Evolutionary conservation across 1,140 invertebrate genomes (phyloP), one percentile per base, ranked within the genome.

Genomic region (Leptoteleia sp.): DNA sequence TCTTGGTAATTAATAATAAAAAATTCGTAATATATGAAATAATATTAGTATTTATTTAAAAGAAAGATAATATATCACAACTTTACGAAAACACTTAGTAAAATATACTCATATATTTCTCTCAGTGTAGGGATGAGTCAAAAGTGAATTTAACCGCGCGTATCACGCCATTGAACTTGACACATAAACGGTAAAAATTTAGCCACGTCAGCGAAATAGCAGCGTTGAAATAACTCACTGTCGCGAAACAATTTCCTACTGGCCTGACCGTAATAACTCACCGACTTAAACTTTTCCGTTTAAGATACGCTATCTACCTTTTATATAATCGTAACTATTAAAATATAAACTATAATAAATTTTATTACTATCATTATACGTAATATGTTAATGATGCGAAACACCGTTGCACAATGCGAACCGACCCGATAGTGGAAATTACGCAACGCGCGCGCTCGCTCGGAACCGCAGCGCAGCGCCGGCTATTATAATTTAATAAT

Each of bases 301-400:
- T 64, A 55, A 61, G 48, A 62, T 47, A 72, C 11, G 0, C 7
- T 59, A 57, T 65, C 59, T 33, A 7, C 4, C 11, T 3, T 65
- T 73, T 73, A 65, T 50, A 42, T 73, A 73, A 73, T 64, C 70
- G 48, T 57, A 54, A 73, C 48, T 25, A 64, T 57, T 73, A 38
- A 73, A 64, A 57, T 64, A 35, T 62, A 38, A 45, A 55, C 22
- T 47, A 55, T 47, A 72, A 62, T 55, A 45, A 52, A 54, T 72
- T 62, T 54, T 72, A 62, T 72, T 62, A 13, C 47, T 62, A 72
- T 62, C 48, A 62, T 72, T 72, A 55, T 31, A 54, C 31, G 54
- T 55, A 72, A 72, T 72, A 62, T 19, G 48, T 72, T 72, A 62
- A 72, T 55, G 57, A 54, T 62, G 40, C 47, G 50, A 62, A 72